phyloP scores from a whole-genome alignment of 2,888 invertebrate species.

The Argyresthia goedartella region DNA sequence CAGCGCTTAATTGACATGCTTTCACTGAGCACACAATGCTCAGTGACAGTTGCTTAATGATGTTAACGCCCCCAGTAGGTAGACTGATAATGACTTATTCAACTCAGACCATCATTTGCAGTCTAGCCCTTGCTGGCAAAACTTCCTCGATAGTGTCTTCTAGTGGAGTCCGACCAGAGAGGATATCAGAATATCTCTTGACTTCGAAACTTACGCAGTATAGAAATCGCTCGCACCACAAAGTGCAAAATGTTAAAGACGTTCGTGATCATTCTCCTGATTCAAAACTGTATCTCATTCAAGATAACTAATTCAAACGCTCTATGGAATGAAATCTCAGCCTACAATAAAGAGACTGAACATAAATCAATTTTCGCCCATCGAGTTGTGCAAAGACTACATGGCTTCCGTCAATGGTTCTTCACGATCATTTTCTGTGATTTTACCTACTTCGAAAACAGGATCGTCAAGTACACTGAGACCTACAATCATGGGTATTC shows the following conservation, averaged over 20 bases:
- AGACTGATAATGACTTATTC: neutral
- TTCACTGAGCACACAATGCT: constrained; percentile 38
- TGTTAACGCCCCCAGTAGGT: constrained; percentile 22
- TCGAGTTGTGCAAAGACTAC: constrained; percentile 48
- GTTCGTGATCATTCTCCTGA: constrained; percentile 19
- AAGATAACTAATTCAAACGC: constrained; percentile 15
- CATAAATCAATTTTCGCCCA: constrained; percentile 40
- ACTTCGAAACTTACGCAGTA: neutral
- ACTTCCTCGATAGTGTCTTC: neutral
- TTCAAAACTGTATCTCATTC: constrained; percentile 17
- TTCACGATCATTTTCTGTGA: constrained; percentile 58
- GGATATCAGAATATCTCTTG: neutral
- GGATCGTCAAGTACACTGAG: constrained; percentile 52
- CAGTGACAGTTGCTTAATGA: constrained; percentile 44
- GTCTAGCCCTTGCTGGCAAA: neutral
- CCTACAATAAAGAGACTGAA: constrained; percentile 35
- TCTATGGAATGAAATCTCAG: constrained; percentile 35
- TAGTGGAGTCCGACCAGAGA: too few species aligned
- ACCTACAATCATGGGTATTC: constrained; percentile 47
- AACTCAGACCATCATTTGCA: too few species aligned
- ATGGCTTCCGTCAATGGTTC: constrained; percentile 53
- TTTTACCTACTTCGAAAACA: constrained; percentile 58
- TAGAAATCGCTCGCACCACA: too few species aligned
- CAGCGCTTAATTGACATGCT: constrained; percentile 51
- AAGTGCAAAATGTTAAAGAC: constrained; percentile 24